A percentile compares a stretch with the other conserved stretches of the same genome.
Evolutionary conservation across 2,797 vertebrate species (phyloP).

Genomic region (Cheirogaleus major): DNA sequence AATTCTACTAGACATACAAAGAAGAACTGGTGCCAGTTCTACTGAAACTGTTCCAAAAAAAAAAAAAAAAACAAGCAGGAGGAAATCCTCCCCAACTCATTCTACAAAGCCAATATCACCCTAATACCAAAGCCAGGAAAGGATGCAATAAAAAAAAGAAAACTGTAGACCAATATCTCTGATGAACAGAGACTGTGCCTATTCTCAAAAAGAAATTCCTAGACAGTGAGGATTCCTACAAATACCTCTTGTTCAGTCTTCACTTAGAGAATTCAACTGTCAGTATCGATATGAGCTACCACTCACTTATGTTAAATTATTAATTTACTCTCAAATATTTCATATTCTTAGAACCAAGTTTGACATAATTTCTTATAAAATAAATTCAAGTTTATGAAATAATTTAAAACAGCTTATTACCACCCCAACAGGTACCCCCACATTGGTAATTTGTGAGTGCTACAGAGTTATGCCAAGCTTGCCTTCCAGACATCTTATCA

Average conservation of each 20-base stretch:
- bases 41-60: too few relatives aligned
- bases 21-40: too few relatives aligned
- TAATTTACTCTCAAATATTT: not conserved
- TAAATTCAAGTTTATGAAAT: not conserved
- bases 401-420: not conserved
- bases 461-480: not conserved
- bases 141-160: too few relatives aligned
- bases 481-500: not conserved
- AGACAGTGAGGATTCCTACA: not conserved
- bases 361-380: not conserved
- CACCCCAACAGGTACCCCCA: not conserved
- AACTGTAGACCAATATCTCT: too few relatives aligned
- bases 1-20: too few relatives aligned
- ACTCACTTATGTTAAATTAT: not conserved
- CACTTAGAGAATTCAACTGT: not conserved
- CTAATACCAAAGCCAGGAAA: too few relatives aligned
- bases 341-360: not conserved
- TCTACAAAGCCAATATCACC: too few relatives aligned
- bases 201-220: not conserved
- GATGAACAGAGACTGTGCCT: not conserved
- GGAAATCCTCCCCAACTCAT: too few relatives aligned
- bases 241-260: not conserved
- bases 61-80: too few relatives aligned
- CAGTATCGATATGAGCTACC: not conserved
- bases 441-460: not conserved